Evolutionary conservation across 2,797 vertebrate genomes (phyloP), one percentile per base, ranked within the genome.

Genomic region (Sebastolobus alascanus): DNA sequence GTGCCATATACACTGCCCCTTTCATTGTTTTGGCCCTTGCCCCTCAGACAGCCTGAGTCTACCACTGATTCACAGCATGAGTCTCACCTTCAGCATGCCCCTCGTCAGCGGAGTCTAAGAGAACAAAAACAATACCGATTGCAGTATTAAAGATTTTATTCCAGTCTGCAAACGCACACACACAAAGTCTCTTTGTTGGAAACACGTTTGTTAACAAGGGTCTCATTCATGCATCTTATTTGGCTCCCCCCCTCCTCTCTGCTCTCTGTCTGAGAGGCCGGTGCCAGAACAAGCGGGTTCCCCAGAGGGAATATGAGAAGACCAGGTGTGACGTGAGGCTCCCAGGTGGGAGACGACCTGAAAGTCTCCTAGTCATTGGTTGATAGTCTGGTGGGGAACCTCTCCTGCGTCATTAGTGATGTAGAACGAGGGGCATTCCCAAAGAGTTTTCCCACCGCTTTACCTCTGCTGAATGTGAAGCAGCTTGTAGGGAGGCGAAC

Each of bases 361-460:
- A 72, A 52, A 54, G 60, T 29, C 35, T 66, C 2, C 1, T 29
- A 33, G 80, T 91, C 70, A 83, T 52, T 84, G 79, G 80, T 59
- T 29, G 27, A 16, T n/a, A 35, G 27, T 38, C 50, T 4, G 29
- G 55, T 59, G 2, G 85, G 92, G 86, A 87, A 87, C 77, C 90
- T 89, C 87, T 79, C 70, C 74, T 90, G 75, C 85, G 87, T 92
- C 91, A 94, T 40, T 27, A 6, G 73, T 89, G 86, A 90, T 86
- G 90, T 20, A 29, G 77, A 40, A 55, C 59, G 25, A 54, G 29
- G 90, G 92, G 87, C 79, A 86, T 94, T 93, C 85, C 90, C 83
- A 73, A 75, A 80, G 33, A 71, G 31, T 18, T 59, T 69, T 77
- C 79, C 79, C 84, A 88, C 52, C 22, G 2, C 43, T 73, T 4